Base-by-base conservation (phyloP, 2,888 invertebrate species). In the Anoplius nigerrimus region DNA sequence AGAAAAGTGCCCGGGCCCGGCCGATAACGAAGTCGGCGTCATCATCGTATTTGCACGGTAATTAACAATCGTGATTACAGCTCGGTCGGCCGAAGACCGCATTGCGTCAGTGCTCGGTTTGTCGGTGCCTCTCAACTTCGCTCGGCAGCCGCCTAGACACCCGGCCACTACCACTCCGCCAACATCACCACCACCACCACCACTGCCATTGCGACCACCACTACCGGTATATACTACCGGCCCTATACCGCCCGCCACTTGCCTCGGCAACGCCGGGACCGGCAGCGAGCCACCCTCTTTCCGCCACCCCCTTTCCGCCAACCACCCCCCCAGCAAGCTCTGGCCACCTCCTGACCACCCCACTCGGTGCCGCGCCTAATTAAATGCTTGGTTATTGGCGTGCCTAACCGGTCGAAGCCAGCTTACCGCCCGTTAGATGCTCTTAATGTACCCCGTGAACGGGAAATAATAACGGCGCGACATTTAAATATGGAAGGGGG, bases 321-420 rank as follows among this genome's bases (percentile, higher is more conserved):
- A 20, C 58, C 18, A n/a, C 56, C 45, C 8, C 16, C 58, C 45
- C 62, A 51, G 20, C 53, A 20, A 1, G 11, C 34, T 3, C 15
- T 48, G 16, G 20, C 42, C 34, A 34, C 34, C 34, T 34, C 34
- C 34, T 34, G 34, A 34, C 34, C 34, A 34, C 34, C 34, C 34
- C 34, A 34, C 11, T 34, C 34, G 34, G 34, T 24, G 55, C 64
- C 58, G 64, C 56, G 75, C 66, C 75, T 81, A 82, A 83, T 82
- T 81, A 79, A 82, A 81, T 81, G 75, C 76, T 72, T 57, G 76
- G 67, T 78, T 81, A 81, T 80, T 70, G 77, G 71, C 62, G 56
- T 64, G 61, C 54, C 21, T 53, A 45, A 60, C 46, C 51, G 34
- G 24, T 24, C 42, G 65, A 15, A 43, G 16, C 43, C 48, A 57